phyloP scores from a whole-genome alignment of 1,140 invertebrate genomes.

The Drosophila funebris region DNA sequence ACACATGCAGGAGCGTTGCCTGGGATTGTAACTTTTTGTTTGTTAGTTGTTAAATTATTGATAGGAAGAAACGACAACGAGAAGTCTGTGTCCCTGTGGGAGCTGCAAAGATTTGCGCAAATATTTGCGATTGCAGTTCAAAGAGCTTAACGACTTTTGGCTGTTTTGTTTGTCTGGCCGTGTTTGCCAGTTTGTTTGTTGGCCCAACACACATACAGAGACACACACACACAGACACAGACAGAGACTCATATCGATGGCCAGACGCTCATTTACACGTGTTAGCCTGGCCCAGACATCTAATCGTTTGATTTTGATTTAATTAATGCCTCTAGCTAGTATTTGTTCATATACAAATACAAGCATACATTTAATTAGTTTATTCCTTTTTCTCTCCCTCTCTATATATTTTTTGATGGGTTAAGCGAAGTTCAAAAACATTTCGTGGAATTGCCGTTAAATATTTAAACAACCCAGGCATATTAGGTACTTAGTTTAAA shows the following conservation, averaged over 20 bases:
- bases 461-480: conserved; percentile 53
- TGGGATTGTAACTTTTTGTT: conserved; percentile 4
- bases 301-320: conserved; percentile 58
- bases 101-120: conserved; percentile 38
- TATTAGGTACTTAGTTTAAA: conserved; percentile 23
- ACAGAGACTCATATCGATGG: conserved; percentile 16
- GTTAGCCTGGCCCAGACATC: conserved; percentile 23
- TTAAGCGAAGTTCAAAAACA: conserved; percentile 9
- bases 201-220: conserved; percentile 16
- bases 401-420: background rate
- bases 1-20: background rate
- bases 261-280: conserved; percentile 42
- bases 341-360: background rate
- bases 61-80: background rate
- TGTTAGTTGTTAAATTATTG: conserved; percentile 50
- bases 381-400: background rate
- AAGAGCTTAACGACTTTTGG: conserved; percentile 51
- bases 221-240: background rate
- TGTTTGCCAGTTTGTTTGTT: conserved; percentile 35
- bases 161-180: conserved; percentile 37
- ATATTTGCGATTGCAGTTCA: conserved; percentile 44
- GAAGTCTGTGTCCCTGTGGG: background rate
- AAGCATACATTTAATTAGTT: conserved; percentile 31
- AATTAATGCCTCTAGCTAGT: conserved; percentile 35
- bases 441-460: conserved; percentile 50